Conservation (phyloP, 2,113 vertebrate species). For the Pseudopipra pipra region DNA sequence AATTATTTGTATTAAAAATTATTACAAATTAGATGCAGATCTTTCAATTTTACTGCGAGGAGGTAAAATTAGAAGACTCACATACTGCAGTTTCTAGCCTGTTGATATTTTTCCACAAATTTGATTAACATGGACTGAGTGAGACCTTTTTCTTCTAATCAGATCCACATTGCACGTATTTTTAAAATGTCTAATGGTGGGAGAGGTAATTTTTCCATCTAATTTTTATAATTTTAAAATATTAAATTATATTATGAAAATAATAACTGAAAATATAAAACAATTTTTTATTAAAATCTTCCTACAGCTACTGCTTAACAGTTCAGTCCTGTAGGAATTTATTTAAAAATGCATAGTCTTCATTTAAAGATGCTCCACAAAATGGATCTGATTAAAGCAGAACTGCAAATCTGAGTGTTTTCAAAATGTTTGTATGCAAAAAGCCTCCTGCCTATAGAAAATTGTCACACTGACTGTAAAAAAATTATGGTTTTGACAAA, state of each 20-base stretch:
- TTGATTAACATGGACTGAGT: background rate
- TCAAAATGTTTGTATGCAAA: background rate
- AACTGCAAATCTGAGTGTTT: background rate
- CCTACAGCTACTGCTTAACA: background rate
- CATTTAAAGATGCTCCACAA: background rate
- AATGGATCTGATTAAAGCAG: background rate
- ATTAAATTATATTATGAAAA: background rate
- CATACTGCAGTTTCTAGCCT: background rate
- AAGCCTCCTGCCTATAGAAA: background rate
- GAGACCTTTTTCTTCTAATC: background rate
- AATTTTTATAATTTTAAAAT: background rate
- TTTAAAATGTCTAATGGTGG: background rate
- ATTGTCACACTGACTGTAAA: background rate
- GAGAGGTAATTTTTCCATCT: background rate
- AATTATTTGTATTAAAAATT: background rate
- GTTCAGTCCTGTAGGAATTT: background rate
- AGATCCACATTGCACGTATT: background rate
- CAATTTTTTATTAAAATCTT: background rate
- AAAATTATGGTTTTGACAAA: background rate
- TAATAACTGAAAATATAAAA: background rate
- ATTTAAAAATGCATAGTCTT: background rate
- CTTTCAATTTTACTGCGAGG: background rate
- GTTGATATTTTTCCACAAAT: background rate
- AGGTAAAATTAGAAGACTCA: background rate
- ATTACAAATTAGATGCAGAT: background rate